Evolutionary conservation across 1,140 invertebrate genomes (phyloP).

Genomic region (Diabrotica undecimpunctata): DNA sequence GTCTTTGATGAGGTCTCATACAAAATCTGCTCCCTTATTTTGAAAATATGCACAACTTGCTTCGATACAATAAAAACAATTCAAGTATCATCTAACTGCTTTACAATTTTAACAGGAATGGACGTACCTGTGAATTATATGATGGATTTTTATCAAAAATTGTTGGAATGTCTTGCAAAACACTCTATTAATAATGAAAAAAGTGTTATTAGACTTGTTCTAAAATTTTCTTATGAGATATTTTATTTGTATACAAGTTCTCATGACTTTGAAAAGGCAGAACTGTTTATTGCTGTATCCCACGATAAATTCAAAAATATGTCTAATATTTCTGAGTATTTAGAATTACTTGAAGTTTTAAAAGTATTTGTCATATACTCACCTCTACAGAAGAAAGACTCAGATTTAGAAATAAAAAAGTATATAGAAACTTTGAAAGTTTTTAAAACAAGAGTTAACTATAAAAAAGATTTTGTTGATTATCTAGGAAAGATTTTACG

Average conservation of each 20-base stretch:
- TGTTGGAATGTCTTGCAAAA: neutral
- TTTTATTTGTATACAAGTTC: slow-evolving; percentile 3
- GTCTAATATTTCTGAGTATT: neutral
- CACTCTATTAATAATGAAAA: neutral
- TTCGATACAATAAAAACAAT: neutral
- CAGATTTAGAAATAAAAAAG: neutral
- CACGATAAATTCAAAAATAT: neutral
- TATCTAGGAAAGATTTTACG: neutral
- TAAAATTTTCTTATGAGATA: neutral
- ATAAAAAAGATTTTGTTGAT: neutral
- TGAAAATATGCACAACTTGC: slow-evolving; percentile 4
- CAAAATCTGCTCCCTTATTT: slow-evolving; percentile 3
- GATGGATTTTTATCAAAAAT: slow-evolving; percentile 1
- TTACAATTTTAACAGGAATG: neutral
- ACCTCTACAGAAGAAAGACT: neutral
- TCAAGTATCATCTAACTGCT: slow-evolving; percentile 6
- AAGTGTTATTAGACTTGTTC: neutral
- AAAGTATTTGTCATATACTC: neutral
- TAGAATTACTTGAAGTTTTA: neutral
- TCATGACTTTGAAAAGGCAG: slow-evolving; percentile 11
- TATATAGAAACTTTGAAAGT: slow-evolving; percentile 5
- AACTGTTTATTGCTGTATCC: neutral
- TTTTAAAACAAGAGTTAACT: slow-evolving; percentile 1
- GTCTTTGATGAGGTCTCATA: neutral
- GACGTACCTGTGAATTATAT: neutral